phyloP scores from a whole-genome alignment of 2,797 vertebrate species.

The Melanotaenia trifasciata region DNA sequence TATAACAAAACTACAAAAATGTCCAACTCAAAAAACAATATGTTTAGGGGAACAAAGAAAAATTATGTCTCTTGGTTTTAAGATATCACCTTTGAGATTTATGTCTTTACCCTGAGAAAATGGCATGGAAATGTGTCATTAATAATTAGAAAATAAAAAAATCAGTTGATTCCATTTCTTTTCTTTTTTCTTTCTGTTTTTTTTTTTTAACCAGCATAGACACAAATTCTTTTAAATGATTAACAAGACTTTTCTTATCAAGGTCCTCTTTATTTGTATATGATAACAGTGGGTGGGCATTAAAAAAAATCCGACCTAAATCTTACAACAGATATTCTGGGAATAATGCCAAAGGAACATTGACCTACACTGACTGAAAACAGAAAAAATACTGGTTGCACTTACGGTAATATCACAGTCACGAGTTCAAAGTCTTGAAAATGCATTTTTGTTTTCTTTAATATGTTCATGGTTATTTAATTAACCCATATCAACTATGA shows the following conservation, averaged over 20 bases:
- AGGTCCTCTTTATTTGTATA: background rate
- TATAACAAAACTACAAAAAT: background rate
- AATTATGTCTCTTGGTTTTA: no score
- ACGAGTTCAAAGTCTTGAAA: no score
- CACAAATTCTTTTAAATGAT: background rate
- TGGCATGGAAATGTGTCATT: no score
- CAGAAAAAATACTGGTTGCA: background rate
- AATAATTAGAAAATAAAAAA: no score
- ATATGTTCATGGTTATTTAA: no score
- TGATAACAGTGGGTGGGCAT: background rate
- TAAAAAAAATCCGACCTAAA: background rate
- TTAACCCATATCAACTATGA: background rate
- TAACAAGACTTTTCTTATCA: background rate
- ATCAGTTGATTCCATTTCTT: no score
- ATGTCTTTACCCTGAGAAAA: no score
- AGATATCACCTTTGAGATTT: no score
- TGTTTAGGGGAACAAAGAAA: no score
- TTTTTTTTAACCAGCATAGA: no score
- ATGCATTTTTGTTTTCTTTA: no score
- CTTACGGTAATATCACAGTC: background rate
- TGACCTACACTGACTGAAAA: background rate
- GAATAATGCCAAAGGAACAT: background rate
- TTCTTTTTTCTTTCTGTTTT: accelerated
- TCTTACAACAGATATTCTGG: background rate
- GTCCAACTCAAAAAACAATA: no score